Evolutionary conservation across 1,140 invertebrate genomes (phyloP), one percentile per base, ranked within the genome.

Genomic region (Brachionus angularis): DNA sequence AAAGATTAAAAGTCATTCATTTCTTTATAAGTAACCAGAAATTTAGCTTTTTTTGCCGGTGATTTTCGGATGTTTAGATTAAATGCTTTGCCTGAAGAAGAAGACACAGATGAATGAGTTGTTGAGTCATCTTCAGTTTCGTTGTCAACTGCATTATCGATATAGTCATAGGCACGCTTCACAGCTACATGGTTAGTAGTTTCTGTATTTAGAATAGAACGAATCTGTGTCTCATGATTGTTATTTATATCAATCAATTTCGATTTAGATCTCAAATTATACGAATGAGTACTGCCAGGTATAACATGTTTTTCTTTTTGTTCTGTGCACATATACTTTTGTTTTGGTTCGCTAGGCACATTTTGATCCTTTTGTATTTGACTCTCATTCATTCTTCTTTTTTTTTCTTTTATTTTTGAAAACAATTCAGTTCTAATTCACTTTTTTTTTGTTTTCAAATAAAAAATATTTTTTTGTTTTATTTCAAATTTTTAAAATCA

Each of bases 1-100:
- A 33, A 7, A 67, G 31, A 29, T 31, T 50, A 33, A 67, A 67
- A 67, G 3, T 67, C 62, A 12, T 46, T 67, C 62, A 67, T 67
- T 50, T 67, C 62, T 67, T 67, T 67, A n/a, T 23, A 67, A 12
- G 62, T 67, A 27, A 67, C 62, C 8, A 67, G 5, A n/a, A 67
- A 67, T 34, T 67, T 67, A 33, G 42, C 27, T 21, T 67, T 67
- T 50, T 67, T 67, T n/a, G 62, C 42, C n/a, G 62, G 62, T 10
- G 62, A 67, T 46, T 67, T 67, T 21, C 47, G 39, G 5, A 18
- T 34, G 5, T 14, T 23, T 18, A 58, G 16, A 5, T 3, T 7
- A n/a, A 7, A 2, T 42, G 39, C 3, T 14, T 42, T 23, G 18
- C n/a, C n/a, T 16, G 39, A 16, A 16, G 10, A 42, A 42, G 16